Evolutionary conservation across 1,140 invertebrate species (phyloP), one percentile per base, ranked within the genome.

Genomic region (Drosophila albomicans): DNA sequence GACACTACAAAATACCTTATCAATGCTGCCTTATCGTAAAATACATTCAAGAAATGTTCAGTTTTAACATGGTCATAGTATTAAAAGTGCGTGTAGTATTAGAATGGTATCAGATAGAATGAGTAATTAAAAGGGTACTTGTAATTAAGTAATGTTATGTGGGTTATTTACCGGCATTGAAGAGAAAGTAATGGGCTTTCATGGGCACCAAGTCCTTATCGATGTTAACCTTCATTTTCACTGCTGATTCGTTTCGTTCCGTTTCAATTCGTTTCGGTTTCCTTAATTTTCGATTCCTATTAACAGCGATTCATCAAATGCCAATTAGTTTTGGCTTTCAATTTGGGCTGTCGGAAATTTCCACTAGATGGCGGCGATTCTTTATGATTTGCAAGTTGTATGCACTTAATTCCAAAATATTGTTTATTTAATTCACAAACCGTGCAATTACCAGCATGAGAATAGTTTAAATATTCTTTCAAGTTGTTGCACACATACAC

Each of bases 121-220:
- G 74, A 73, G 65, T 73, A 38, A 64, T 63, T 64, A 35, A 32
- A 25, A 48, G 61, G 38, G 35, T 30, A 57, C 54, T 41, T 57
- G 15, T 57, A 41, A 57, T 57, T 54, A n/a, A n/a, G 41, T 43
- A 51, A 10, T 51, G 49, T 8, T 16, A 10, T 10, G 5, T 20
- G 66, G 28, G 11, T 8, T 5, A 56, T 92, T 94, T 93, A 98
- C 97, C 97, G 87, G 96, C 97, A 95, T 97, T 97, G 78, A 95
- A 97, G 13, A 98, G 93, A 92, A 98, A 98, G 92, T 96, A 98
- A 93, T 97, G 97, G 1, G 95, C 96, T 92, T 98, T 98, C 87
- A 98, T 96, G 45, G 97, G 97, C 79, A 97, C 84, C 43, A 98
- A 93, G 43, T 96, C 94, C 87, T 94, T 95, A 90, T 98, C 96